These are phyloP conservation scores for Leptinotarsa defecta DNA, from an alignment of 1,140 invertebrate genomes.

Conservation along the genomic window DNA sequence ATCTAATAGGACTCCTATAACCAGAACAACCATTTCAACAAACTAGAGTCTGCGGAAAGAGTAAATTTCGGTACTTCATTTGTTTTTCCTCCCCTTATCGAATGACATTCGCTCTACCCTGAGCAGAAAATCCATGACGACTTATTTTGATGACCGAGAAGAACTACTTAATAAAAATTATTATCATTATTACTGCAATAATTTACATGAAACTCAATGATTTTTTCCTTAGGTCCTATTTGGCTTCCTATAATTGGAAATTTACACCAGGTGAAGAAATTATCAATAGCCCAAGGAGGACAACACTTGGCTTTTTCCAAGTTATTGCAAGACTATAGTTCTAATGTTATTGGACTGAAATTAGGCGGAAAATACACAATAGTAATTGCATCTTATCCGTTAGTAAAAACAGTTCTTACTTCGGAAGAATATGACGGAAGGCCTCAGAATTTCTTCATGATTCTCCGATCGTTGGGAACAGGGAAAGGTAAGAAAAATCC, in stretches of 20 bases:
- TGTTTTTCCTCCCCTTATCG: too few relatives aligned
- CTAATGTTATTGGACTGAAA: constrained; percentile 49
- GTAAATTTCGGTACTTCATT: too few relatives aligned
- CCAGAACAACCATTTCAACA: too few relatives aligned
- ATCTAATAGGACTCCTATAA: too few relatives aligned
- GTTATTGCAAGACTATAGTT: constrained; percentile 44
- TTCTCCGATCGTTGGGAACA: constrained; percentile 66
- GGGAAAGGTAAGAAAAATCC: constrained; percentile 61
- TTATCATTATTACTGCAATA: neutral
- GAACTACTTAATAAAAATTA: too few relatives aligned
- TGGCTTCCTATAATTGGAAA: constrained; percentile 51
- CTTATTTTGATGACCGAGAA: too few relatives aligned
- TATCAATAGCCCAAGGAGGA: constrained; percentile 38
- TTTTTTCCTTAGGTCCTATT: constrained; percentile 43
- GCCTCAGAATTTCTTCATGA: constrained; percentile 71
- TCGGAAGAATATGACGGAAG: constrained; percentile 70
- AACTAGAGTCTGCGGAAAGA: too few relatives aligned
- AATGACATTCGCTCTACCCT: too few relatives aligned
- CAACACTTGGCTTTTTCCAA: constrained; percentile 48
- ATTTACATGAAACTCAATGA: neutral
- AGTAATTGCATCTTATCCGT: constrained; percentile 64
- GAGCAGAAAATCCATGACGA: too few relatives aligned
- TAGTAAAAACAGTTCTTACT: constrained; percentile 64
- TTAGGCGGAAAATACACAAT: constrained; percentile 66
- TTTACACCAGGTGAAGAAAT: constrained; percentile 34